These are phyloP conservation scores for Perdita meconis DNA, from an alignment of 2,888 invertebrate genomes.

Conservation along the genomic window DNA sequence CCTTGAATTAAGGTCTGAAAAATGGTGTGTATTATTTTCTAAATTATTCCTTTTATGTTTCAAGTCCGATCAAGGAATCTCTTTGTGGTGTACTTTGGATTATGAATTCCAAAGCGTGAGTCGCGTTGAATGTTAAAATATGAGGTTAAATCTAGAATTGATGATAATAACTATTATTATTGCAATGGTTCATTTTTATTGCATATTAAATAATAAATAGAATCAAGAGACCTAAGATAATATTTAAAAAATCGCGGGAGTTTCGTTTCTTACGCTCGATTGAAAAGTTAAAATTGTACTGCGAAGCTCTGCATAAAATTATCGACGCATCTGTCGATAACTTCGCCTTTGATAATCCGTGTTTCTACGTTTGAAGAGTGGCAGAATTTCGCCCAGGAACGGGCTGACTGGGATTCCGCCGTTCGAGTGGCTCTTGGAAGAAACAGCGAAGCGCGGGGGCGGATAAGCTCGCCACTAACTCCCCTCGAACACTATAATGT, in stretches of 20 bases:
- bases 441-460: neutral
- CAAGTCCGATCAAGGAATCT: too few species aligned
- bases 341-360: slow-evolving; percentile 34
- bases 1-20: too few species aligned
- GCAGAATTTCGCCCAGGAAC: slow-evolving; percentile 24
- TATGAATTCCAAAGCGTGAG: too few species aligned
- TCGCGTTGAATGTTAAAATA: too few species aligned
- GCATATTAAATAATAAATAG: too few species aligned
- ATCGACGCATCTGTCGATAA: slow-evolving; percentile 64
- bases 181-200: too few species aligned
- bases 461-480: slow-evolving; percentile 40
- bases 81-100: too few species aligned
- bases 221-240: too few species aligned
- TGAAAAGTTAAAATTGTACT: neutral
- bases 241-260: slow-evolving; percentile 39
- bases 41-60: too few species aligned
- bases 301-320: slow-evolving; percentile 49
- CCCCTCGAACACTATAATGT: slow-evolving; percentile 34
- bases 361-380: neutral
- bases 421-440: slow-evolving; percentile 37
- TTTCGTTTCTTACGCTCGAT: slow-evolving; percentile 10
- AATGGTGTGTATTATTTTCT: too few species aligned
- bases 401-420: slow-evolving; percentile 49
- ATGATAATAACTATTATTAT: too few species aligned
- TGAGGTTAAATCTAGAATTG: too few species aligned